phyloP scores from a whole-genome alignment of 1,140 invertebrate species.

The Ceratina japonica region DNA sequence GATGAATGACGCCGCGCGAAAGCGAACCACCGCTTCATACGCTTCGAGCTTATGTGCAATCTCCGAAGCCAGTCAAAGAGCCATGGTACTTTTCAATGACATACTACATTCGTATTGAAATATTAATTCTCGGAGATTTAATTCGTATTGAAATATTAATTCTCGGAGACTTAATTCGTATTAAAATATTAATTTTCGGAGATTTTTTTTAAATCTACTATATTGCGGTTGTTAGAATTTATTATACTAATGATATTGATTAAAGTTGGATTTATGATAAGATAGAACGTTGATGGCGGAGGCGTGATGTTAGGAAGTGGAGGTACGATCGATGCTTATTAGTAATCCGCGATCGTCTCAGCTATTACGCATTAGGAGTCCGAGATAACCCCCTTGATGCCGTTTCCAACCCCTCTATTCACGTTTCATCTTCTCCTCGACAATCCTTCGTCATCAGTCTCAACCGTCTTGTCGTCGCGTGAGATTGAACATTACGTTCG shows the following conservation, averaged over 20 bases:
- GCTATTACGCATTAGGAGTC: constrained; percentile 78
- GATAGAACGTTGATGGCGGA: background rate
- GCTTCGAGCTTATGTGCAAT: too few relatives aligned
- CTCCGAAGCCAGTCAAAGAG: too few relatives aligned
- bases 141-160: background rate
- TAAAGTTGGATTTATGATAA: background rate
- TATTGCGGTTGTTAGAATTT: too few relatives aligned
- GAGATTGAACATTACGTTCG: constrained; percentile 61
- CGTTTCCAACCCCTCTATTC: constrained; percentile 52
- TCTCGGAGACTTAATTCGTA: too few relatives aligned
- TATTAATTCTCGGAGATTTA: too few relatives aligned
- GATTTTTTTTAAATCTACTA: too few relatives aligned
- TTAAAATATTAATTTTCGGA: too few relatives aligned
- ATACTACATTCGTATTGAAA: too few relatives aligned
- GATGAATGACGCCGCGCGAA: constrained; percentile 56
- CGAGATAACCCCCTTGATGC: constrained; percentile 69
- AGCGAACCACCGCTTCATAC: constrained; percentile 8
- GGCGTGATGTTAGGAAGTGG: background rate
- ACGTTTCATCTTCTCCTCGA: constrained; percentile 36
- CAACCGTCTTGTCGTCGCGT: constrained; percentile 68
- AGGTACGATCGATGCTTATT: constrained; percentile 68
- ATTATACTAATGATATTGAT: too few relatives aligned
- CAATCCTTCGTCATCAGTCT: constrained; percentile 69
- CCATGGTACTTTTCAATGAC: too few relatives aligned
- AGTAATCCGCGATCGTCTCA: constrained; percentile 74